Evolutionary conservation across 2,888 invertebrate genomes (phyloP), one percentile per base, ranked within the genome.

Genomic region (Lucinisca nassula): DNA sequence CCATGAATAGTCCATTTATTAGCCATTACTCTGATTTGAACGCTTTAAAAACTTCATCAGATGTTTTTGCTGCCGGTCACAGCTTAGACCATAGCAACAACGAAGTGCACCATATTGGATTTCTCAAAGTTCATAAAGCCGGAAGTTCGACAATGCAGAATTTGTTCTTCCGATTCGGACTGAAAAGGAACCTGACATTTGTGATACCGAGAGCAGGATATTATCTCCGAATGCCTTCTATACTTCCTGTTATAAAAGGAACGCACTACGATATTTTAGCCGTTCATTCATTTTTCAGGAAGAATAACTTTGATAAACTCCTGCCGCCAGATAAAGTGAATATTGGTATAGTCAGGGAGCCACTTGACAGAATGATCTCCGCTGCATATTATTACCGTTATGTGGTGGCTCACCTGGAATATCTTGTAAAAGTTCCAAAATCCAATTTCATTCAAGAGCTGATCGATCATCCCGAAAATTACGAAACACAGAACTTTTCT

Each of bases 281-380:
- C 21, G 81, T 79, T 70, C 90, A 87, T 49, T 81, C 83, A 1
- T 40, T 76, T 6, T 90, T 84, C 61, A 75, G 74, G 8, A 84
- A 79, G 40, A 21, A 49, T 2, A 35, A 38, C 24, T 85, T 81
- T 79, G 32, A 79, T 27, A 74, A 49, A 24, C 75, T 82, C 27
- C 78, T 90, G 27, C 89, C 87, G 30, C 35, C 45, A 21, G 87
- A 87, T 74, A 79, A 87, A 30, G 77, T 90, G 21, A 76, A 74
- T 12, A 79, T 90, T 49, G 86, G 77, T 12, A 90, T 90, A 40
- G 75, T 90, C 27, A 79, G 88, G 21, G 86, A 88, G 30, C 90
- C 90, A 12, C 79, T 88, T 4, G 84, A 84, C 40, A 75, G 88
- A n/a, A 82, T 90, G 73, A 72, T 86, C 0, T 83, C 83, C 2